Conservation (phyloP, 2,888 invertebrate species). For the Bimastos eiseni region DNA sequence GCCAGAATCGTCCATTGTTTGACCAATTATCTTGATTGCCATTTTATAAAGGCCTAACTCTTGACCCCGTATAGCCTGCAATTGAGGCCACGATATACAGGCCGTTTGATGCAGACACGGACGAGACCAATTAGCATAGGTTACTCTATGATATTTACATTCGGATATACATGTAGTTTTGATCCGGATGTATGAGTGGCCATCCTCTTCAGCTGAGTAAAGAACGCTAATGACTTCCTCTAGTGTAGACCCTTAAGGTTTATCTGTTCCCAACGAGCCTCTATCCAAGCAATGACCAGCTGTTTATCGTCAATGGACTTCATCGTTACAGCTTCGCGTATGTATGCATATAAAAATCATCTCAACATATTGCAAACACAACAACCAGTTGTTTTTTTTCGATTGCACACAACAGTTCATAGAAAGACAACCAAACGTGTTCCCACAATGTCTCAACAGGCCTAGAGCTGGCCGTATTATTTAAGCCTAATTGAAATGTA, state of each 20-base stretch:
- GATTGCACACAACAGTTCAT: constrained; percentile 6
- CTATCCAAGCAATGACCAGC: background rate
- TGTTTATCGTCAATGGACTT: background rate
- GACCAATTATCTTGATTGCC: background rate
- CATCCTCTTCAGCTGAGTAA: background rate
- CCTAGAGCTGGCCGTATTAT: background rate
- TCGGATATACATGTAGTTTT: no score
- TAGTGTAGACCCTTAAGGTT: background rate
- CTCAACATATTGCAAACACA: background rate
- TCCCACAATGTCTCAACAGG: background rate
- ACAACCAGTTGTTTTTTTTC: background rate
- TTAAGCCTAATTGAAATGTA: background rate
- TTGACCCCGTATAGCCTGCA: background rate
- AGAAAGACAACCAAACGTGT: background rate
- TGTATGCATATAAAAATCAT: background rate
- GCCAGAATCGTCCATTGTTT: background rate
- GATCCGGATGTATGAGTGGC: background rate
- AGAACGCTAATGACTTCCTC: background rate
- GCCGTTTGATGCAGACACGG: background rate
- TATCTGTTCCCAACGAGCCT: background rate
- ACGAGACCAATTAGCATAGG: background rate
- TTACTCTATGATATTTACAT: background rate
- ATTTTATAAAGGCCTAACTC: no score
- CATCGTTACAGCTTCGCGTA: background rate
- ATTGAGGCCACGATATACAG: background rate